Evolutionary conservation across 2,797 vertebrate species (phyloP), one percentile per base, ranked within the genome.

Genomic region (Acridotheres tristis): DNA sequence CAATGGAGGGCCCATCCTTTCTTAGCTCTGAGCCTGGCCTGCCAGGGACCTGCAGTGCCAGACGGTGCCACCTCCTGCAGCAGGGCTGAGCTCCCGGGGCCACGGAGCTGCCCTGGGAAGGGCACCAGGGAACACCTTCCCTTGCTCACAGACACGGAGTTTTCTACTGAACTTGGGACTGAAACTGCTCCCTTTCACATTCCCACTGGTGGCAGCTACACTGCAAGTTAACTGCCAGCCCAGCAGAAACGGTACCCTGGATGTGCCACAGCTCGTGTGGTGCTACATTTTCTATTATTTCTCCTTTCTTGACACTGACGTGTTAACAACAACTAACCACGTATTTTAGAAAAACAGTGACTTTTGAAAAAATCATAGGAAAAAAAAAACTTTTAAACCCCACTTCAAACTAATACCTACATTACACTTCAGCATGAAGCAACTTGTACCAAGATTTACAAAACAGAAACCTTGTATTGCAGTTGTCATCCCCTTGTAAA

Each of bases 71-170:
- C 2, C 55, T 53, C 69, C n/a, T 7, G 67, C 88, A 58, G 81
- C 71, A 51, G 54, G 11, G 36, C 42, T 14, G 26, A 20, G 14
- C 63, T 27, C 23, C 5, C 0, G 0, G 22, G 7, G 32, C 40
- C 36, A 8, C 0, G 29, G n/a, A 67, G 17, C 36, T 50, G 19
- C 72, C 50, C 65, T 7, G 71, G 55, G n/a, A 58, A 69, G 47
- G 12, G 36, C 84, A 43, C 34, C 16, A 5, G 34, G 34, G 17
- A 30, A 7, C 50, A 29, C 51, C 1, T 0, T 32, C 36, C 43
- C 11, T 26, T 26, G 32, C 81, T 22, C 69, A 50, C 36, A 74
- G 20, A 5, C 1, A 1, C 10, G 26, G 16, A 50, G 18, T 38
- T 57, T 48, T 16, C 83, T 67, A 0, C 58, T 48, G 9, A 59